Base-by-base conservation (phyloP, 2,888 invertebrate genomes). In the Sycophila texana region DNA sequence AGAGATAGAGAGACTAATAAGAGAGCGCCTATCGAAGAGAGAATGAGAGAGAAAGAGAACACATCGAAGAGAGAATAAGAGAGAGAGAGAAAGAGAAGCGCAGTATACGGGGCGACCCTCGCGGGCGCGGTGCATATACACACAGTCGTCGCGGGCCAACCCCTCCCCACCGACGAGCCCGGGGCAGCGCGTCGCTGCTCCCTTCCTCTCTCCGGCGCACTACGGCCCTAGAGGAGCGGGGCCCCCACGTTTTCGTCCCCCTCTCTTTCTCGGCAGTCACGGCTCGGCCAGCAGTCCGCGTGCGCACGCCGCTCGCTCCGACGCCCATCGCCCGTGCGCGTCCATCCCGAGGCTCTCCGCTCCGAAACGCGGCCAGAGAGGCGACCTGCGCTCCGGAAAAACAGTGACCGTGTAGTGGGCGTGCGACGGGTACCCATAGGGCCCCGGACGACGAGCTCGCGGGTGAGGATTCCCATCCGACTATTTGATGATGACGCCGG, bases 201-300 rank as follows among this genome's bases (percentile, higher is more conserved):
- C 7, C 39, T 10, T 39, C 39, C 39, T 10, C 39, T 39, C 39
- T 10, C 10, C 39, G 39, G 39, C 39, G 10, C 74, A 78, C 53
- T 73, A 55, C 60, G 60, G 55, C 73, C 73, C 73, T 73, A 65
- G 65, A 63, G 53, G 75, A 81, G 76, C 85, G 85, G 85, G 87
- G 85, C 86, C 88, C 86, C 85, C 86, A 87, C 87, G 87, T 86
- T 87, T 88, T 87, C 85, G 85, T 86, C 87, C 84, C 83, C 84
- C 85, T 86, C 85, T 84, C n/a, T 88, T 87, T 87, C 86, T 85
- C 85, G 84, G 82, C 81, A 80, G 82, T 82, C 80, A 73, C 80
- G 82, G 70, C 81, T 80, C 77, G 58, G 81, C 72, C 78, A 75
- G 63, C 55, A 60, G 57, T 20, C 55, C 60, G 77, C 53, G 47